Base-by-base conservation (phyloP, 2,797 vertebrate genomes). In the Pogoniulus pusillus region DNA sequence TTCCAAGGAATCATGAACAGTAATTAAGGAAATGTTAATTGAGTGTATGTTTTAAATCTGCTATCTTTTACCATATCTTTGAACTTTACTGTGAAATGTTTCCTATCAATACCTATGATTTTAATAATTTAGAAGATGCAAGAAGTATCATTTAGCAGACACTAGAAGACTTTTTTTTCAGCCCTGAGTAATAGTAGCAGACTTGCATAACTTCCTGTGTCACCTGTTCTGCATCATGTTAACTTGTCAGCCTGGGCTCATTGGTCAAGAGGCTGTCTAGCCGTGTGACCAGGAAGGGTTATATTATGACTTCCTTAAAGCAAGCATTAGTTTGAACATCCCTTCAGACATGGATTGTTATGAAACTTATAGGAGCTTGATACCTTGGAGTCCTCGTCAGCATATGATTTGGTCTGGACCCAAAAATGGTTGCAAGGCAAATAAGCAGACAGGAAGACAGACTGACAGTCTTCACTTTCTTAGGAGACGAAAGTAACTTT, bases 181-280 rank as follows among this genome's bases (percentile, higher is more conserved):
- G 63, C 47, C 47, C 63, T 29, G 12, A 91, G 69, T 62, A 26
- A 7, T 20, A 35, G 43, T 4, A 74, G 62, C 66, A 89, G 51
- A 35, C 63, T 74, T 71, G 41, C 6, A 0, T 43, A 43, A 60
- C 17, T 68, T 49, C 45, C 12, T 53, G 22, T 41, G 30, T 58
- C 57, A 17, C 5, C 0, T 47, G 7, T 37, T 68, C 65, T 74
- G 5, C 43, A 7, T 74, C n/a, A 24, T 0, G 0, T 45, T 66
- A 49, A 26, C 9, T 22, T 55, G 27, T 75, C 47, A 37, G n/a
- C 37, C 27, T 58, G 39, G 86, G 71, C 18, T 30, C 1, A 0
- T 16, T 65, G 24, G 3, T 43, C 5, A 43, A 39, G 32, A 47
- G 26, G 32, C 45, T 62, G 17, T 41, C 64, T 63, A 45, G 26